Conservation (phyloP, 2,113 vertebrate genomes). For the Gambusia affinis region DNA sequence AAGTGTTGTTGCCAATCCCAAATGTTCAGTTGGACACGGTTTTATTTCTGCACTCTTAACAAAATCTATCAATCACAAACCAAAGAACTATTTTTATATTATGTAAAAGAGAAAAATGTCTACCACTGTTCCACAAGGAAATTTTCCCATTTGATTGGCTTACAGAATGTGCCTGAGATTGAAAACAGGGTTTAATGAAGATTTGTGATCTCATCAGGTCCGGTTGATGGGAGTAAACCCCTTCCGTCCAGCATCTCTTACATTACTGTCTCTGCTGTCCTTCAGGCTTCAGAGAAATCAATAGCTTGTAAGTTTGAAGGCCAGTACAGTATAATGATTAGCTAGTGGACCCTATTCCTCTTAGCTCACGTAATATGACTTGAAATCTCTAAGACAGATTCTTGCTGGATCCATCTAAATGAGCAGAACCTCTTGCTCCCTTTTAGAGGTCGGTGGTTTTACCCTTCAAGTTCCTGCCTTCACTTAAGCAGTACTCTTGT, state of each 20-base stretch:
- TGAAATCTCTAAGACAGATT: slow-evolving; percentile 15
- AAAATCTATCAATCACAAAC: no score
- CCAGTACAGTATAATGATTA: slow-evolving; percentile 20
- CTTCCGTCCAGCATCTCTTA: slow-evolving; percentile 19
- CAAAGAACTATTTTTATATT: no score
- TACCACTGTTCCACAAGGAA: not conserved
- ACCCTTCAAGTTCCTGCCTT: slow-evolving; percentile 23
- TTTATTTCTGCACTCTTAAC: no score
- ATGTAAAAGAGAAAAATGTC: not conserved
- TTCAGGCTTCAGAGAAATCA: slow-evolving; percentile 39
- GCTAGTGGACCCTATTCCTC: slow-evolving; percentile 2
- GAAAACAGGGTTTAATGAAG: not conserved
- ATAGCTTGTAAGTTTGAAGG: slow-evolving; percentile 44
- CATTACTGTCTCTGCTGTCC: slow-evolving; percentile 24
- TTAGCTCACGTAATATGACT: slow-evolving; percentile 19
- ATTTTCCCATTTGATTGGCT: not conserved
- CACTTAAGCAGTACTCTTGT: no score
- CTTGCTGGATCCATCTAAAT: not conserved
- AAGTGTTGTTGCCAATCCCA: no score
- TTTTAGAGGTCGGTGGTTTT: slow-evolving; percentile 29
- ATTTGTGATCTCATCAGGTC: slow-evolving; percentile 17
- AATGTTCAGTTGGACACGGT: no score
- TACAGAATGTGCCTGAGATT: not conserved
- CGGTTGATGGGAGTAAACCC: slow-evolving; percentile 23
- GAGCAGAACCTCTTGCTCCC: not conserved